phyloP scores from a whole-genome alignment of 2,113 vertebrate species.

The Maccullochella peelii region DNA sequence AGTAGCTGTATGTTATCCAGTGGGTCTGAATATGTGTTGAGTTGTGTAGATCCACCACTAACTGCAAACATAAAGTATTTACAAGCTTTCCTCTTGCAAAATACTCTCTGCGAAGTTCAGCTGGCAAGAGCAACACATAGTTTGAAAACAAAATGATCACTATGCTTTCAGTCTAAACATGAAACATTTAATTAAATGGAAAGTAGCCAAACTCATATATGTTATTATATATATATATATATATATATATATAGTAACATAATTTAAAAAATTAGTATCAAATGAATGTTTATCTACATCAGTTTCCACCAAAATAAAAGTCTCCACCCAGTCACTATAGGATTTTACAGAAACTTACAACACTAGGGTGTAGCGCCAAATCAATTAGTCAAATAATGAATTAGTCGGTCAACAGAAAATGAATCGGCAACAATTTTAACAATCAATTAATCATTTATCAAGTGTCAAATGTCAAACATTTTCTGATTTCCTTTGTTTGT shows the following conservation, averaged over 20 bases:
- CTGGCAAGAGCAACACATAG: not conserved
- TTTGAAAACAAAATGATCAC: not conserved
- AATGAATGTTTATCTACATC: no score
- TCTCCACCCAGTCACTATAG: not conserved
- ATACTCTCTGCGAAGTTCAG: not conserved
- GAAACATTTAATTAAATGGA: not conserved
- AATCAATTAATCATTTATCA: no score
- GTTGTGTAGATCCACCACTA: not conserved
- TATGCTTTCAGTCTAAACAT: no score
- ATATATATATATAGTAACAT: no score
- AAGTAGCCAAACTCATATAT: not conserved
- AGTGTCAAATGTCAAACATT: no score
- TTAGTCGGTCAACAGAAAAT: no score
- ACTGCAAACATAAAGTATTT: constrained; percentile 5
- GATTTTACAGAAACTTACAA: no score
- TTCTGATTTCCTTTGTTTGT: no score
- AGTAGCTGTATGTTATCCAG: not conserved
- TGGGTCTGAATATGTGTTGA: not conserved
- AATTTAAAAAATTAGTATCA: no score
- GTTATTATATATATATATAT: no score
- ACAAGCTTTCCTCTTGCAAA: not conserved
- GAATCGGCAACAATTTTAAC: not conserved
- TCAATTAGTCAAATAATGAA: not conserved
- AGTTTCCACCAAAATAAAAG: not conserved
- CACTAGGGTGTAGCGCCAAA: not conserved